Conservation (phyloP, 2,888 invertebrate species). For the Epiperipatus broadwayi region DNA sequence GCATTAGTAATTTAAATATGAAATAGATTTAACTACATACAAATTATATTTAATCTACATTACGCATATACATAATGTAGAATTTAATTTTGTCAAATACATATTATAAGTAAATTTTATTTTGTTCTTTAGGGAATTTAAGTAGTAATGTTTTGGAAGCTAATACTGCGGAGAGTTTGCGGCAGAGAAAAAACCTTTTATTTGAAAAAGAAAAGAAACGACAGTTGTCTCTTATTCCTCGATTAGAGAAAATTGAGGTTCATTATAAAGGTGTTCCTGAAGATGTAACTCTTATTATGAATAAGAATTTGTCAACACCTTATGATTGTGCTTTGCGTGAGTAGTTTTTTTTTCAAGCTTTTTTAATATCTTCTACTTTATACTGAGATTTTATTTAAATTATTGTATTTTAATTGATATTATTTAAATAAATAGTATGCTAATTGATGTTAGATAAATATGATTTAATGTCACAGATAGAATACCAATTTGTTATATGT, state of each 20-base stretch:
- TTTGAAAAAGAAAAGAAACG: constrained; percentile 56
- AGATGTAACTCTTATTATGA: constrained; percentile 61
- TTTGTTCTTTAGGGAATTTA: no score
- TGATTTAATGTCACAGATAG: no score
- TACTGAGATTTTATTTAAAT: neutral
- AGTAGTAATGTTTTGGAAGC: no score
- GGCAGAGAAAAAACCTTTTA: constrained; percentile 30
- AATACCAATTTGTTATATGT: no score
- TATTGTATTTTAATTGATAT: constrained; percentile 9
- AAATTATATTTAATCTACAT: no score
- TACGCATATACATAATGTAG: no score
- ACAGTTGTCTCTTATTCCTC: constrained; percentile 50
- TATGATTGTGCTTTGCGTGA: constrained; percentile 73
- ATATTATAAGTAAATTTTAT: no score
- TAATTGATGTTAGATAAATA: neutral
- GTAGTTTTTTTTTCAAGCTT: constrained; percentile 21
- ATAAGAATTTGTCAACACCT: constrained; percentile 74
- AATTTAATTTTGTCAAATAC: no score
- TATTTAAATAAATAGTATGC: no score
- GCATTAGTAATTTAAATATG: no score
- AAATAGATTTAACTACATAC: no score
- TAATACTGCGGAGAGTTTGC: constrained; percentile 22
- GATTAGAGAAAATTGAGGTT: constrained; percentile 79
- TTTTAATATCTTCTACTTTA: constrained; percentile 8
- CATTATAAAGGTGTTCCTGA: constrained; percentile 53